A percentile compares a stretch with the other conserved stretches of the same genome.
phyloP scores from a whole-genome alignment of 2,888 invertebrate species.

The Macaria notata region DNA sequence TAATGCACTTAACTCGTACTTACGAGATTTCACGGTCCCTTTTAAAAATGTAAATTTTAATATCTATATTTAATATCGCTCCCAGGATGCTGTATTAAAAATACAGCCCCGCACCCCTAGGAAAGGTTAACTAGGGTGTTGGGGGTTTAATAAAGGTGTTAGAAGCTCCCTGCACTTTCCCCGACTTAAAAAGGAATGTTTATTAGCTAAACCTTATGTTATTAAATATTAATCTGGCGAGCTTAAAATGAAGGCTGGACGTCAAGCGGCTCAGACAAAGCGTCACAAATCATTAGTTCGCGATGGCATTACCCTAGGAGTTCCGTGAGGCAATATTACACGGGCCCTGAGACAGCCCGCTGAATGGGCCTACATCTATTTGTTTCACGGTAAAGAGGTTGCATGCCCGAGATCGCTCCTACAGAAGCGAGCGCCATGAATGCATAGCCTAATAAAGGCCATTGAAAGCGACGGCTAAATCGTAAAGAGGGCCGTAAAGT shows the following conservation, averaged over 20 bases:
- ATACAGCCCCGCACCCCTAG: constrained; percentile 28
- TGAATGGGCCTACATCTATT: constrained; percentile 14
- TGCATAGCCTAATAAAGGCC: constrained; percentile 73
- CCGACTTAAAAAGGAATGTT: constrained; percentile 30
- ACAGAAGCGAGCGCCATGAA: constrained; percentile 59
- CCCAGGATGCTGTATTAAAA: constrained; percentile 29
- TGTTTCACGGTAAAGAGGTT: constrained; percentile 18
- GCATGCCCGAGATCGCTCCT: constrained; percentile 40
- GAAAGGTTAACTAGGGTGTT: constrained; percentile 37
- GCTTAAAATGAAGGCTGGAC: constrained; percentile 18
- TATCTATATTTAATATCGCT: constrained; percentile 28
- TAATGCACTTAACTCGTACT: constrained; percentile 42
- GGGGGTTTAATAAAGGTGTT: constrained; percentile 36
- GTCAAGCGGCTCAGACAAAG: constrained; percentile 9
- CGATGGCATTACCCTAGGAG: background rate
- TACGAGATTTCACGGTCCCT: constrained; percentile 44
- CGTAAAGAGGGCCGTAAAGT: constrained; percentile 79
- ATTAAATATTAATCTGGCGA: constrained; percentile 34
- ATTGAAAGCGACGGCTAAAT: constrained; percentile 73
- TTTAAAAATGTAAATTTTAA: constrained; percentile 28
- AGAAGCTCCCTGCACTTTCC: constrained; percentile 32
- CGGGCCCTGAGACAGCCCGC: background rate
- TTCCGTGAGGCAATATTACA: background rate
- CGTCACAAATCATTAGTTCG: constrained; percentile 12
- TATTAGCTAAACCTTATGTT: constrained; percentile 21